Percentiles rank a stretch among this genome's conserved stretches.
Conservation (phyloP, 92 coral and sea anemone species). For the Palythoa grandis region DNA sequence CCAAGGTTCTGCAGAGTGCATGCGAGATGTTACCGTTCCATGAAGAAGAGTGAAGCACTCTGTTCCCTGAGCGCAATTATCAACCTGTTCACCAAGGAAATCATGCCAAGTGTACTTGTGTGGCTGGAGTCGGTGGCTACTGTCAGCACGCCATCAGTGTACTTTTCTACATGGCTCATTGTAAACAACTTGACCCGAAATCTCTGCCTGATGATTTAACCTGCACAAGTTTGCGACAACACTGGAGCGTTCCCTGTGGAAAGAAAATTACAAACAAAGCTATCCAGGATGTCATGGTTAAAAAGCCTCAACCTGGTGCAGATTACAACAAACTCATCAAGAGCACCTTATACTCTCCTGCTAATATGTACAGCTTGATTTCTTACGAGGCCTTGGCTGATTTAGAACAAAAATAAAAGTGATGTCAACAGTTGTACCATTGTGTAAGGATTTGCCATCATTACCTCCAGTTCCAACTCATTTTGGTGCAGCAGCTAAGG, state of each 20-base stretch:
- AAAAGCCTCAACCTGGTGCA: constrained; percentile 62
- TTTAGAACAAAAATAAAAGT: constrained; percentile 40
- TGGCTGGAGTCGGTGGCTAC: no score
- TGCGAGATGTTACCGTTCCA: no score
- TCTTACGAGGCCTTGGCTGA: constrained; percentile 15
- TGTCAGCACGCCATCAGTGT: no score
- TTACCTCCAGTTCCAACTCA: constrained; percentile 10
- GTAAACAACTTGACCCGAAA: constrained; percentile 60
- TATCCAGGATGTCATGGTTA: constrained; percentile 55
- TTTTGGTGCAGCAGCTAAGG: constrained; percentile 60
- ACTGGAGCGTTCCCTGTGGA: constrained; percentile 66
- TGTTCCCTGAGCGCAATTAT: no score
- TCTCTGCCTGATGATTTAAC: constrained; percentile 68
- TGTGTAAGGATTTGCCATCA: constrained; percentile 4
- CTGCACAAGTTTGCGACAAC: constrained; percentile 68
- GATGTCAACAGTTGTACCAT: constrained; percentile 26
- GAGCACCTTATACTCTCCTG: constrained; percentile 58
- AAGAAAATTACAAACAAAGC: constrained; percentile 25
- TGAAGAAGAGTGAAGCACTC: no score
- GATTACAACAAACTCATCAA: constrained; percentile 65
- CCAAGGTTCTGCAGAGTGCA: no score
- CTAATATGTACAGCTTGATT: constrained; percentile 43
- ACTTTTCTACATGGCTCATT: no score
- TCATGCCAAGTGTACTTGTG: no score
- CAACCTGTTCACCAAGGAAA: no score